A percentile compares a stretch with the other conserved stretches of the same genome.
phyloP scores from a whole-genome alignment of 2,797 vertebrate species.

The Phyllotis vaccarum region DNA sequence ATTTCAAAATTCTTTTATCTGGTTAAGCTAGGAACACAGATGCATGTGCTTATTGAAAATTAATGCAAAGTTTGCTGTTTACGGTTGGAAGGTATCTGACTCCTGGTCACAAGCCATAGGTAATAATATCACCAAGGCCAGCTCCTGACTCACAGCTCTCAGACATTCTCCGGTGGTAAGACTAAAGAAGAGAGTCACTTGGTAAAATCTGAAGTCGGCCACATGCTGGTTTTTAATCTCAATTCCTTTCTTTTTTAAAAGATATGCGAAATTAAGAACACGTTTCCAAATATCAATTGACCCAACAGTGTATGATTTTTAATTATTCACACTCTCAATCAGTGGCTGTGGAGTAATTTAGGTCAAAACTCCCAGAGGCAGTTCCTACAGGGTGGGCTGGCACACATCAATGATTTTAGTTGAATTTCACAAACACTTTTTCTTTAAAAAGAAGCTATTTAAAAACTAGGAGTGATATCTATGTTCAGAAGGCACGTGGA shows the following conservation, averaged over 20 bases:
- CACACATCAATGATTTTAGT: slow-evolving; percentile 39
- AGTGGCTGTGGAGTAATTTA: slow-evolving; percentile 77
- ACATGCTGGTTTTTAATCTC: slow-evolving; percentile 44
- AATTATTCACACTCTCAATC: slow-evolving; percentile 58
- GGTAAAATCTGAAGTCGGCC: slow-evolving; percentile 44
- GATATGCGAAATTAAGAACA: slow-evolving; percentile 57
- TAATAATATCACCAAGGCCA: no score
- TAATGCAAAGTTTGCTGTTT: not conserved
- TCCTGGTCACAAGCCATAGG: not conserved
- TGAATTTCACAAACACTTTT: not conserved
- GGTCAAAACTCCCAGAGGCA: slow-evolving; percentile 58
- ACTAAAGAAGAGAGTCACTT: slow-evolving; percentile 42
- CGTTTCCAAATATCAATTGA: slow-evolving; percentile 65
- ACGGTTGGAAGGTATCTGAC: not conserved
- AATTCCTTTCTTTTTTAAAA: not conserved
- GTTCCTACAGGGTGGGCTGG: slow-evolving; percentile 66
- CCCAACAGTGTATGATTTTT: slow-evolving; percentile 58
- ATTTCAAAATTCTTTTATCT: not conserved
- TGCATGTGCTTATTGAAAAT: not conserved
- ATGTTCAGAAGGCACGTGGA: slow-evolving; percentile 15
- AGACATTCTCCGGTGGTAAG: not conserved
- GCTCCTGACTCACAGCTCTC: not conserved
- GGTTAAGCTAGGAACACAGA: not conserved
- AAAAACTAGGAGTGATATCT: not conserved
- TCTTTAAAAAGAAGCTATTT: slow-evolving; percentile 45